Base-by-base conservation (phyloP, 2,113 vertebrate genomes). In the Nicator chloris region DNA sequence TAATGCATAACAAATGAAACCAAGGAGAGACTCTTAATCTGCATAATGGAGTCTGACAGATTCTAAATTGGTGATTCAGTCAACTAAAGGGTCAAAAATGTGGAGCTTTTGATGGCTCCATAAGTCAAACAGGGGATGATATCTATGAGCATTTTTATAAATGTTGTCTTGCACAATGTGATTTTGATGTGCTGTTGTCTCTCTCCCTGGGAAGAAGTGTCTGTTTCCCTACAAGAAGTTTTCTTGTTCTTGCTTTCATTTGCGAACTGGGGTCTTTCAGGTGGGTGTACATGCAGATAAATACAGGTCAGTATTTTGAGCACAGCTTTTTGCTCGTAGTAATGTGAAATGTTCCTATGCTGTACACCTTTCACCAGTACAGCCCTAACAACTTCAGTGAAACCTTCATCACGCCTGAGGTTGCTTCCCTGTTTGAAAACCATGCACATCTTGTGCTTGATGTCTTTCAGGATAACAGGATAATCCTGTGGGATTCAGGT, bases 1-100 rank as follows among this genome's bases (percentile, higher is more conserved):
- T 97, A 97, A 97, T 97, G 94, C 90, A 92, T 97, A 97, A 96
- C 91, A 88, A 93, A 96, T 96, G 94, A 97, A 98, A 92, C 60
- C 82, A 94, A 94, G 85, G 91, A 97, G 93, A 96, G 97, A 50
- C 78, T 95, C 93, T 89, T 96, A 90, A 95, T 97, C 95, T 96
- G 96, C 94, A 96, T 97, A 88, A 96, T 94, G 92, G 69, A 95
- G 92, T 94, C 96, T 96, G 94, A 96, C 94, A 95, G 91, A 95
- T 95, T 96, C 92, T 94, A 92, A 97, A 97, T 94, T 91, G 83
- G 92, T 96, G 79, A 96, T 97, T 96, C 73, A 92, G 91, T 95
- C 88, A 87, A 90, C 78, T n/a, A 75, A 97, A 96, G 91, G 94
- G 95, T 89, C 96, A 92, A 81, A 95, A 98, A 98, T 2, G 10